Conservation (phyloP, 2,888 invertebrate species). For the Axea sp. region DNA sequence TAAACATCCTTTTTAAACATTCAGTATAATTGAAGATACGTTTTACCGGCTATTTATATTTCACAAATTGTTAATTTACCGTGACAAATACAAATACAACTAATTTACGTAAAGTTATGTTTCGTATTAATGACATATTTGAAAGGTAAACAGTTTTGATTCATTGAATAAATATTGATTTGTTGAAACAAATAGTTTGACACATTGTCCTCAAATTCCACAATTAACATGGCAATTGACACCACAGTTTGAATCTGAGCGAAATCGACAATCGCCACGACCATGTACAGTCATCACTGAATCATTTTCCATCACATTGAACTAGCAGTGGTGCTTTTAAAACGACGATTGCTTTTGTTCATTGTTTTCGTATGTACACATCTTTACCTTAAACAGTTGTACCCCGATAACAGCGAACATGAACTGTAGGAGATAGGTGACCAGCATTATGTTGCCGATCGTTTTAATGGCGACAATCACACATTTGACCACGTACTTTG, state of each 20-base stretch:
- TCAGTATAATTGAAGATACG: too few species aligned
- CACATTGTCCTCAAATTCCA: conserved; percentile 9
- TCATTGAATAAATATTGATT: too few species aligned
- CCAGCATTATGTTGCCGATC: conserved; percentile 99
- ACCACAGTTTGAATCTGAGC: background rate
- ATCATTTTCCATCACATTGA: conserved; percentile 46
- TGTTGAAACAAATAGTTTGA: background rate
- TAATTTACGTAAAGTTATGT: too few species aligned
- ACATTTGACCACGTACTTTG: conserved; percentile 99
- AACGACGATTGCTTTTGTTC: conserved; percentile 59
- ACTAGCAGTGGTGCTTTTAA: conserved; percentile 56
- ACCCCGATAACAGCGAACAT: conserved; percentile 99
- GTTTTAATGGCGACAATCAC: conserved; percentile 99
- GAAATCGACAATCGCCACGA: conserved; percentile 28
- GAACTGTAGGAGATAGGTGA: conserved; percentile 99
- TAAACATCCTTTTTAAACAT: too few species aligned
- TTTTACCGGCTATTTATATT: too few species aligned
- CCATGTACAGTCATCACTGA: conserved; percentile 44
- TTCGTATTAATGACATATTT: too few species aligned
- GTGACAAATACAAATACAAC: too few species aligned
- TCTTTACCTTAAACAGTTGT: conserved; percentile 98
- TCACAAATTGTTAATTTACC: too few species aligned
- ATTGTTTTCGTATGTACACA: conserved; percentile 56
- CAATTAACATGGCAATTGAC: conserved; percentile 10
- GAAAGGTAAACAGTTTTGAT: too few species aligned